Evolutionary conservation across 2,888 invertebrate species (phyloP).

Genomic region (Lucinisca nassula): DNA sequence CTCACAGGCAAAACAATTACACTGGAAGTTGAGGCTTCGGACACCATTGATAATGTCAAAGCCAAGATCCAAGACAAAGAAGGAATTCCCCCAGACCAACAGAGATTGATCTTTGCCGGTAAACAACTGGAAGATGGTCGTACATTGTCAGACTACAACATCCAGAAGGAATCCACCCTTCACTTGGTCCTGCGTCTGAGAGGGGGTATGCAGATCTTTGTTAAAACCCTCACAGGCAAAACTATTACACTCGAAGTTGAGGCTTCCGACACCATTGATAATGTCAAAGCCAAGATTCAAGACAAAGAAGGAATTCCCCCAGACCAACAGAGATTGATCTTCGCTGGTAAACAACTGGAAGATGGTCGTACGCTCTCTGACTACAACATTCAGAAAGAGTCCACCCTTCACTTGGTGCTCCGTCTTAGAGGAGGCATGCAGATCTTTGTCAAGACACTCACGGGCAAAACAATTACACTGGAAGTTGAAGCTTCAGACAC

Average conservation of each 20-base stretch:
- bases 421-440: conserved; percentile 93
- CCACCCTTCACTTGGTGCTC: conserved; percentile 96
- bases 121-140: conserved; percentile 98
- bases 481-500: conserved; percentile 94
- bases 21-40: conserved; percentile 92
- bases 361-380: conserved; percentile 97
- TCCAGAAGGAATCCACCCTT: conserved; percentile 98
- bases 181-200: conserved; percentile 96
- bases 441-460: conserved; percentile 77
- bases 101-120: conserved; percentile 97
- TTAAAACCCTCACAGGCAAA: conserved; percentile 87
- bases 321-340: conserved; percentile 96
- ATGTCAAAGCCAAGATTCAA: conserved; percentile 92
- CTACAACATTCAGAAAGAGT: conserved; percentile 98
- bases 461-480: conserved; percentile 76
- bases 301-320: conserved; percentile 90
- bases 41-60: conserved; percentile 98
- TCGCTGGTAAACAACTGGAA: conserved; percentile 98
- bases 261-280: conserved; percentile 97
- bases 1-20: conserved; percentile 87
- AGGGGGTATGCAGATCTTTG: conserved; percentile 93
- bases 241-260: conserved; percentile 89
- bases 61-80: conserved; percentile 89
- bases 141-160: conserved; percentile 97
- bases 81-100: conserved; percentile 92